Conservation (phyloP, 2,888 invertebrate genomes). For the Ditylenchus weischeri region DNA sequence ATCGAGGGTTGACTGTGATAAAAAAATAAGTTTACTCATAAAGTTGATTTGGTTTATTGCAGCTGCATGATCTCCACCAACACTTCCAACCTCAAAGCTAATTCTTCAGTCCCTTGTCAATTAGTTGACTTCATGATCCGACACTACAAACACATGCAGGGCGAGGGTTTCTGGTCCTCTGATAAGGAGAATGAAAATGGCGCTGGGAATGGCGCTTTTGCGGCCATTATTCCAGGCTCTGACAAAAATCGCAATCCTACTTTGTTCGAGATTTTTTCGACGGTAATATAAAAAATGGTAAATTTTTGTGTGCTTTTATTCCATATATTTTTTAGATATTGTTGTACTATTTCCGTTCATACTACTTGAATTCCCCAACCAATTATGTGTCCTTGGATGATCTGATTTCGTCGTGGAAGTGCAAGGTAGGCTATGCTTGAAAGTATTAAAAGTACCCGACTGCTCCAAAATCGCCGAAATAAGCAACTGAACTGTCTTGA, state of each 20-base stretch:
- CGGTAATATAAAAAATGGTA: conserved; percentile 19
- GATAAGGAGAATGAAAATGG: conserved; percentile 20
- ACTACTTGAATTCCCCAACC: conserved; percentile 71
- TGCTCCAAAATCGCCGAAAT: too few relatives aligned
- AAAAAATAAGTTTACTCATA: too few relatives aligned
- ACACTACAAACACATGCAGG: conserved; percentile 77
- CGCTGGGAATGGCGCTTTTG: not conserved
- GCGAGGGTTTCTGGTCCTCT: conserved; percentile 61
- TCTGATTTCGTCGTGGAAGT: conserved; percentile 51
- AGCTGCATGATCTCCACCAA: conserved; percentile 51
- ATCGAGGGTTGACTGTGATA: too few relatives aligned
- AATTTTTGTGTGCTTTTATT: not conserved
- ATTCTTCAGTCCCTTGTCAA: conserved; percentile 17
- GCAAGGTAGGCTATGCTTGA: conserved; percentile 43
- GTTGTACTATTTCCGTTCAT: conserved; percentile 76
- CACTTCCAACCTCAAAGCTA: conserved; percentile 29
- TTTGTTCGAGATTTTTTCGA: conserved; percentile 34
- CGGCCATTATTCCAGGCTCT: conserved; percentile 18
- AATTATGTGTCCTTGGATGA: conserved; percentile 51
- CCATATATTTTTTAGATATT: conserved; percentile 28
- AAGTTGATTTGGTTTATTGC: not conserved
- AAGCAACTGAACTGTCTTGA: too few relatives aligned
- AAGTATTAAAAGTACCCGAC: too few relatives aligned
- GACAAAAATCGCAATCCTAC: conserved; percentile 28
- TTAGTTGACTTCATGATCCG: conserved; percentile 70